Evolutionary conservation across 1,140 invertebrate species (phyloP).

Genomic region (Drosophila nikananu): DNA sequence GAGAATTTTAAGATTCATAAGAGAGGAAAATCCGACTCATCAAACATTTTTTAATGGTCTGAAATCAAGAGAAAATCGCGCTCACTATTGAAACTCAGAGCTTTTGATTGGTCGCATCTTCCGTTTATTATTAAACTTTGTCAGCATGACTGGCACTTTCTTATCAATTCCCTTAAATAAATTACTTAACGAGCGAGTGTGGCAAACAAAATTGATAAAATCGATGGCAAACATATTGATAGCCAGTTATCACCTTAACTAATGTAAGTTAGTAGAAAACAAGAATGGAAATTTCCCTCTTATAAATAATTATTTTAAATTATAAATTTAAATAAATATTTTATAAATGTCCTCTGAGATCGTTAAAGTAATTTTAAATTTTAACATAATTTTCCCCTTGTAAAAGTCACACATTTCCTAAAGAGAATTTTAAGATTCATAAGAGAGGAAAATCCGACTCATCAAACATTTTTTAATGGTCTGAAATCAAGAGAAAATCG

Average conservation of each 20-base stretch:
- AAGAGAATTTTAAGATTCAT: neutral
- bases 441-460: conserved; percentile 9
- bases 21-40: too few species aligned
- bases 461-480: neutral
- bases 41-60: neutral
- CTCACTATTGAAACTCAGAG: too few species aligned
- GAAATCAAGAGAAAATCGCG: neutral
- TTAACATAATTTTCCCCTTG: neutral
- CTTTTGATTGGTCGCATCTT: too few species aligned
- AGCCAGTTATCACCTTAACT: neutral
- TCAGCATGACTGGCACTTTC: conserved; percentile 17
- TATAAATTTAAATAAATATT: neutral
- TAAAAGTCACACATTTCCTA: neutral
- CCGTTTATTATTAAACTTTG: conserved; percentile 5
- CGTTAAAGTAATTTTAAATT: neutral
- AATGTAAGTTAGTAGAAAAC: neutral
- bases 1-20: too few species aligned
- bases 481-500: neutral
- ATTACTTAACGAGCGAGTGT: neutral
- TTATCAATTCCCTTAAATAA: too few species aligned
- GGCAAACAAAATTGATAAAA: conserved; percentile 6
- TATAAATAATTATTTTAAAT: neutral
- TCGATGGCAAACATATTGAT: neutral
- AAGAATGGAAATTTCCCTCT: neutral
- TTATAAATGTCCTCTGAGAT: neutral